Base-by-base conservation (phyloP, 2,113 vertebrate species). In the Synodontis membranacea region DNA sequence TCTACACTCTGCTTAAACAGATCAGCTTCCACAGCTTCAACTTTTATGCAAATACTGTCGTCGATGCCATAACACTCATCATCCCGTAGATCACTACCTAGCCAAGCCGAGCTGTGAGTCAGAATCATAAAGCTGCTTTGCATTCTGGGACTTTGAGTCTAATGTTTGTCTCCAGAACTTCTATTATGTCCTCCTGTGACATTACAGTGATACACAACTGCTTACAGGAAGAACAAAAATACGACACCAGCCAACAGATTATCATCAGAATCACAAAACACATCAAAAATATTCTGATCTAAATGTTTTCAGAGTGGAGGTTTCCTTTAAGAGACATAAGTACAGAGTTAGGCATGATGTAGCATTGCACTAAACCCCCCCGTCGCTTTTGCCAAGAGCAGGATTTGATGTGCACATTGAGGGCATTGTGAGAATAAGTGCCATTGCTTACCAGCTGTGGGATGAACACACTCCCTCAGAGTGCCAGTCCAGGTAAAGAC, bases 401-500 rank as follows among this genome's bases (percentile, higher is more conserved):
- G 11, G 76, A 60, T 19, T 86, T 86, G 66, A 44, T 76, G 66
- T 21, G 28, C 72, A 42, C 79, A 60, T 86, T 85, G 83, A 83
- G 25, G 50, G n/a, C 89, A 86, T 84, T 54, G 79, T 48, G 60
- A 56, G 34, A 48, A 85, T 81, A 56, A 31, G 28, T 54, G 64
- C 15, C 25, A 62, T 50, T 48, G 60, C 86, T 88, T 90, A 93
- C 92, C 92, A 83, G 56, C 23, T 46, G 56, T 82, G 58, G 46
- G 80, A 10, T 44, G 80, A 28, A 64, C 82, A 76, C 91, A 87
- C 70, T 92, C 89, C 66, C 58, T 91, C 85, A 94, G 90, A 19
- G 92, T 93, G 37, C 89, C 87, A 31, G 91, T 93, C 93, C 93
- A 93, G 82, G 93, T 94, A 58, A 93, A 93, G 58, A 91, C 84